Percentiles rank a stretch among this genome's conserved stretches.
Evolutionary conservation across 2,797 vertebrate species (phyloP).

Genomic region (Pseudochirops corinnae): DNA sequence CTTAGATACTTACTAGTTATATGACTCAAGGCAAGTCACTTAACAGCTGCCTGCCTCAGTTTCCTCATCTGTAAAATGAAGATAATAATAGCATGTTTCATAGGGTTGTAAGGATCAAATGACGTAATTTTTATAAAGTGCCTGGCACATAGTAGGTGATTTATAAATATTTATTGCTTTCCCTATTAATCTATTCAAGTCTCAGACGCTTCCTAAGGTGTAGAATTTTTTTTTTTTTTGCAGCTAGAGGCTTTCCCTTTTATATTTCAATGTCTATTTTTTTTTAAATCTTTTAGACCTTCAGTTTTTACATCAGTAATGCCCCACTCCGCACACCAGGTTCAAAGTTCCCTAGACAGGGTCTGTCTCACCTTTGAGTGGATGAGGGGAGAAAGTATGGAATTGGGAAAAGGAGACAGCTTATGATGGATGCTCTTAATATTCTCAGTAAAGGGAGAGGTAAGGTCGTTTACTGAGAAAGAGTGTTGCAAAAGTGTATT

Average conservation of each 20-base stretch:
- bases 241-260: not conserved
- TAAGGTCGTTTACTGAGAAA: not conserved
- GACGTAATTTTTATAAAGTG: not conserved
- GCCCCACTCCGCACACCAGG: not conserved
- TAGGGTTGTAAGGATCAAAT: not conserved
- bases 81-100: not conserved
- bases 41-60: not conserved
- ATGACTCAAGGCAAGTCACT: not conserved
- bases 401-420: not conserved
- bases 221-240: not conserved
- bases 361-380: not conserved
- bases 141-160: not conserved
- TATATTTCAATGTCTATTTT: not conserved
- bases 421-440: not conserved
- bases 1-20: not conserved
- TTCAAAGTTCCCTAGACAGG: not conserved
- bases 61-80: not conserved
- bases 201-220: not conserved
- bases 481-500: not conserved
- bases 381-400: not conserved
- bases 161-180: not conserved
- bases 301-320: not conserved
- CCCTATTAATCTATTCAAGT: no score
- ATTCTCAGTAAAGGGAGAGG: not conserved
- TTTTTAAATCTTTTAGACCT: not conserved